A percentile compares a stretch with the other conserved stretches of the same genome.
Evolutionary conservation across 2,888 invertebrate genomes (phyloP).

Genomic region (Carterocephalus palaemon): DNA sequence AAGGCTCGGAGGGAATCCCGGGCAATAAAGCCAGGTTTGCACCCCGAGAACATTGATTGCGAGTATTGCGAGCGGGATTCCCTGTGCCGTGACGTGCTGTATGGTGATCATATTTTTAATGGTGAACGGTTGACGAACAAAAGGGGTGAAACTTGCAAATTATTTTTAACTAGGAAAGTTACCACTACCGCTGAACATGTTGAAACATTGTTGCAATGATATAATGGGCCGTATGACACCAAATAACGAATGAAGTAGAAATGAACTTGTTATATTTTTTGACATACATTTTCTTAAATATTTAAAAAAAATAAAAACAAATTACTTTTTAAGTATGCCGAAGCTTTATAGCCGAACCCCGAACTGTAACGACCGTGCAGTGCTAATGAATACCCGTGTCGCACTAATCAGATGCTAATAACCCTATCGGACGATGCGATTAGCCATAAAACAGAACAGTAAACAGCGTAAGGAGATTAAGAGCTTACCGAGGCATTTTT

Average conservation of each 20-base stretch:
- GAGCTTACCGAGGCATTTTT: slow-evolving; percentile 10
- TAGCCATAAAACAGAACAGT: slow-evolving; percentile 4
- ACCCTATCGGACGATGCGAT: slow-evolving; percentile 5
- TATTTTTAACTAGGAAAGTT: too few relatives aligned
- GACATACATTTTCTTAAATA: too few relatives aligned
- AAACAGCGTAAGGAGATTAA: slow-evolving; percentile 10
- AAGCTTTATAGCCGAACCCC: too few relatives aligned
- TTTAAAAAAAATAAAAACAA: too few relatives aligned
- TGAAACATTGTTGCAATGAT: too few relatives aligned
- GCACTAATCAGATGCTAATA: slow-evolving; percentile 3
- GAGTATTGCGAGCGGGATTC: slow-evolving; percentile 48
- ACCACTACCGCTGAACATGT: too few relatives aligned
- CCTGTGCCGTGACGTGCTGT: slow-evolving; percentile 56
- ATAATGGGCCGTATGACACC: too few relatives aligned
- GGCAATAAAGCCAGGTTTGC: slow-evolving; percentile 45
- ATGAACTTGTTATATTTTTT: too few relatives aligned
- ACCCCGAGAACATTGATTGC: slow-evolving; percentile 55
- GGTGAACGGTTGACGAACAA: not conserved
- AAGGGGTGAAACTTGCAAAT: too few relatives aligned
- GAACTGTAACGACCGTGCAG: not conserved
- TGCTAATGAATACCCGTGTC: not conserved
- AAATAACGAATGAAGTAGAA: too few relatives aligned
- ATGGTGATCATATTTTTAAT: slow-evolving; percentile 27
- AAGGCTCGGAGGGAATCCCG: slow-evolving; percentile 62
- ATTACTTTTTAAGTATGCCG: too few relatives aligned